A percentile compares a stretch with the other conserved stretches of the same genome.
Conservation (phyloP, 2,113 vertebrate genomes). For the Diglossa brunneiventris region DNA sequence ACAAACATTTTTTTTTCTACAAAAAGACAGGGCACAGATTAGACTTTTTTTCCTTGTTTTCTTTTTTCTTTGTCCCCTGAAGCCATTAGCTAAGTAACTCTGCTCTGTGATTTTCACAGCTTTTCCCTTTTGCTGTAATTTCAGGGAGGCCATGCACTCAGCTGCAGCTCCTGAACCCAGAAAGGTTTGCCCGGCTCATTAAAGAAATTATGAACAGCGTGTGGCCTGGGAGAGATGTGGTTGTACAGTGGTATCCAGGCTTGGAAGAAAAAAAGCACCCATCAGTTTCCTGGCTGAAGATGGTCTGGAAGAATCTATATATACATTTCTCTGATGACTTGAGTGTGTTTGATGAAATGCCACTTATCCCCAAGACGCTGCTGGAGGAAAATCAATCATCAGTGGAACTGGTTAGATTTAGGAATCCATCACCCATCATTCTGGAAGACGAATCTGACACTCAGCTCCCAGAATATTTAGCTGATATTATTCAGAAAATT, state of each 20-base stretch:
- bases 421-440: constrained; percentile 88
- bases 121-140: constrained; percentile 54
- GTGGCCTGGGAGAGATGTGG: constrained; percentile 89
- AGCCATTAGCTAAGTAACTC: background rate
- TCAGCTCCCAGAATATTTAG: constrained; percentile 82
- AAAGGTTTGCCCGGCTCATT: constrained; percentile 90
- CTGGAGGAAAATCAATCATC: constrained; percentile 77
- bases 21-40: background rate
- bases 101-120: background rate
- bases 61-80: background rate
- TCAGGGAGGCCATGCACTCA: constrained; percentile 95
- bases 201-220: constrained; percentile 87
- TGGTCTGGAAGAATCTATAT: constrained; percentile 95
- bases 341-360: constrained; percentile 92
- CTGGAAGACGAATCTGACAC: constrained; percentile 83
- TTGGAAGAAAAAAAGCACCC: constrained; percentile 87
- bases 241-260: constrained; percentile 88
- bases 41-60: background rate
- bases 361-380: constrained; percentile 87
- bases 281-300: constrained; percentile 87
- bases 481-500: constrained; percentile 86
- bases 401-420: constrained; percentile 87
- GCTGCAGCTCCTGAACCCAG: constrained; percentile 88
- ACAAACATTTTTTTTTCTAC: background rate
- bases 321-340: constrained; percentile 93